These are phyloP conservation scores for Nycteola revayana DNA, from an alignment of 2,888 invertebrate species.

Conservation along the genomic window DNA sequence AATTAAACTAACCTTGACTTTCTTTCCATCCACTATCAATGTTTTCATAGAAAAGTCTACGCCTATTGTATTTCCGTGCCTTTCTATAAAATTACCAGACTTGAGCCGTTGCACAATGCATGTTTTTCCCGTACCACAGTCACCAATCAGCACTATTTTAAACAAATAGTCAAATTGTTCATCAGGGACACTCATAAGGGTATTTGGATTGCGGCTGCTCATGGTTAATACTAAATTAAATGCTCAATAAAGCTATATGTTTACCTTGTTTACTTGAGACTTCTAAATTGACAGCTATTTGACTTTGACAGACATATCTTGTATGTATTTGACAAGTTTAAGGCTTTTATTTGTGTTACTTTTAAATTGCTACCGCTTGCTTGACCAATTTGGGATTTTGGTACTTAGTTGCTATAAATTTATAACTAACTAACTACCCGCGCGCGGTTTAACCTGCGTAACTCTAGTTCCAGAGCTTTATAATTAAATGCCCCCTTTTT, in stretches of 20 bases:
- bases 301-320: constrained; percentile 27
- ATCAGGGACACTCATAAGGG: constrained; percentile 88
- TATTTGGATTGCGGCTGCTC: constrained; percentile 89
- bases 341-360: no score
- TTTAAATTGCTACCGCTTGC: no score
- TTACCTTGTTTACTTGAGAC: constrained; percentile 57
- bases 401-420: no score
- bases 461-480: no score
- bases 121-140: constrained; percentile 95
- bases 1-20: constrained; percentile 90
- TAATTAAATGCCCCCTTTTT: no score
- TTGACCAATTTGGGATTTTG: no score
- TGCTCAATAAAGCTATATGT: constrained; percentile 39
- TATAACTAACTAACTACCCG: no score
- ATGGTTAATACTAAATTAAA: constrained; percentile 68
- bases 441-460: no score
- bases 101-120: constrained; percentile 97
- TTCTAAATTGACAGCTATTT: constrained; percentile 30
- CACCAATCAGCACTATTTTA: constrained; percentile 96
- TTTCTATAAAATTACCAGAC: constrained; percentile 96
- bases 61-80: constrained; percentile 98
- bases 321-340: neutral
- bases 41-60: constrained; percentile 99
- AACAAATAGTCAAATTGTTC: constrained; percentile 96
- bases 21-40: constrained; percentile 94